These are phyloP conservation scores for Aegotheles bennettii DNA, from an alignment of 2,113 vertebrate genomes.

Conservation along the genomic window DNA sequence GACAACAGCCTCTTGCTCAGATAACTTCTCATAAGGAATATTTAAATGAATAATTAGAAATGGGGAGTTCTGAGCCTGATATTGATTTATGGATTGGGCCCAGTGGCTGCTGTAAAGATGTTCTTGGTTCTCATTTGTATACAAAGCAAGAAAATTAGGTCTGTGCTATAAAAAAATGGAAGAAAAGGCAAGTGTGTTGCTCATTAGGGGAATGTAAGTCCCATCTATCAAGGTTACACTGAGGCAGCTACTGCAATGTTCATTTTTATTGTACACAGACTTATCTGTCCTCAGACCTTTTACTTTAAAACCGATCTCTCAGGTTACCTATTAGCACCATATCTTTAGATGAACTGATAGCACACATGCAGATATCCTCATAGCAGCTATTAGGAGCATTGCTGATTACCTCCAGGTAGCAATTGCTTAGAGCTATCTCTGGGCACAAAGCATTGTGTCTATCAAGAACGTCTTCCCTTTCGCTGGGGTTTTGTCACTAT, in stretches of 20 bases:
- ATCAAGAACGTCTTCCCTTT: neutral
- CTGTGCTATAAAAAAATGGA: neutral
- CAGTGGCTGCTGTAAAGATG: neutral
- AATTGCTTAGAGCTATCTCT: neutral
- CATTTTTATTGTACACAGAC: neutral
- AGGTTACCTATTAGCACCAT: fast-evolving
- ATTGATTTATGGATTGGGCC: neutral
- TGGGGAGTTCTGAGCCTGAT: neutral
- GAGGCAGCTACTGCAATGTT: neutral
- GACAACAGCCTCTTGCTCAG: neutral
- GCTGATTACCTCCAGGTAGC: neutral
- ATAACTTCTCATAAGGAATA: neutral
- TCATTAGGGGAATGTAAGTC: neutral
- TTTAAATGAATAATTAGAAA: neutral
- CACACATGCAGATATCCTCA: neutral
- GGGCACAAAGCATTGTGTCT: neutral
- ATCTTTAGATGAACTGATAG: neutral
- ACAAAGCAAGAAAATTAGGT: neutral
- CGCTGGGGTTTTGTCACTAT: neutral
- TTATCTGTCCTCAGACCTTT: neutral
- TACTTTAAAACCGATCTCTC: neutral
- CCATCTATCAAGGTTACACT: neutral
- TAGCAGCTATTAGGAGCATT: neutral
- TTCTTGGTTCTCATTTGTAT: neutral
- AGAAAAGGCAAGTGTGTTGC: neutral